phyloP scores from a whole-genome alignment of 2,888 invertebrate genomes.

The Belgica antarctica region DNA sequence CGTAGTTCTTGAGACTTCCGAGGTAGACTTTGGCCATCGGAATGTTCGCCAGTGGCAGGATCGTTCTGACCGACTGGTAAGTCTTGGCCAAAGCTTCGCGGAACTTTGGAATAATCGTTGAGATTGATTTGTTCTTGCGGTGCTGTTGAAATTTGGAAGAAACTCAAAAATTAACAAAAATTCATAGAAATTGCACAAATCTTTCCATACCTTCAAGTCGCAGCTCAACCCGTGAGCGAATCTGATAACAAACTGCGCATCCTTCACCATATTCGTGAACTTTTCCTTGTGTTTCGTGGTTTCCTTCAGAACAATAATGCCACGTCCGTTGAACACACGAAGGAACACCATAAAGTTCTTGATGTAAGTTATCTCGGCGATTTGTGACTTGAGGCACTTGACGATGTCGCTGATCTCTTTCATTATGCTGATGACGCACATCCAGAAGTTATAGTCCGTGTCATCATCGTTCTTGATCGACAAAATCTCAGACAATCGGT shows the following conservation, averaged over 20 bases:
- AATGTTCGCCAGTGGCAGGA: not conserved
- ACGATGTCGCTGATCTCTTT: not conserved
- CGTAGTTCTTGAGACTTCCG: conserved; percentile 19
- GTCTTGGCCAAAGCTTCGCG: conserved; percentile 20
- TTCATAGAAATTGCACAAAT: not conserved
- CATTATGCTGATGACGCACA: not conserved
- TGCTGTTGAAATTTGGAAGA: conserved; percentile 28
- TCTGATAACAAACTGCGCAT: not conserved
- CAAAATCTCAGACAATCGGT: conserved; percentile 14
- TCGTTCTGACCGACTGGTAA: conserved; percentile 4
- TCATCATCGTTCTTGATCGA: not conserved
- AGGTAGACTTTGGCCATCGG: not conserved
- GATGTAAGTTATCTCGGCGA: not conserved
- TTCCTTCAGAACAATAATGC: conserved; percentile 20
- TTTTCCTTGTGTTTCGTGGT: not conserved
- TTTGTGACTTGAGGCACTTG: not conserved
- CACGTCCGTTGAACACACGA: conserved; percentile 1
- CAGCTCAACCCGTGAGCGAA: conserved; percentile 1
- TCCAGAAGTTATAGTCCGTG: conserved; percentile 26
- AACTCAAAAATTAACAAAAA: not conserved
- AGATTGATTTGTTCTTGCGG: conserved; percentile 26
- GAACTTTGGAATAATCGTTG: conserved; percentile 14
- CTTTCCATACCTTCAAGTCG: conserved; percentile 27
- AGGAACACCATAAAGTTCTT: conserved; percentile 26
- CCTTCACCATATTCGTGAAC: not conserved